Evolutionary conservation across 1,140 invertebrate species (phyloP), one percentile per base, ranked within the genome.

Genomic region (Ostrea edulis): DNA sequence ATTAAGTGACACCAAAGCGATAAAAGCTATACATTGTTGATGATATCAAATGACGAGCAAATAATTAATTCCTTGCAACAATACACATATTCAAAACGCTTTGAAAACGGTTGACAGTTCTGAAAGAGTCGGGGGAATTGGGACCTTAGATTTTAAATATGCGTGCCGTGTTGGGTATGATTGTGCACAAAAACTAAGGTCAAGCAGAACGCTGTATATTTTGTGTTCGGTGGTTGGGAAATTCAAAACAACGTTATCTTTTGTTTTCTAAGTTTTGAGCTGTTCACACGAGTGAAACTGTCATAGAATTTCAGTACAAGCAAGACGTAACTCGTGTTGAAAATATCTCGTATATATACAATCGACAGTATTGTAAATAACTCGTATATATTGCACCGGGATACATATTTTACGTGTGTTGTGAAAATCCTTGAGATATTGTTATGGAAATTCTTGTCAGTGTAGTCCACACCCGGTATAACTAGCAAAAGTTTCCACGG

Each of bases 1-100:
- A 22, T 35, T 25, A 25, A 25, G 29, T 77, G 68, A 77, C 68
- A 77, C 25, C 35, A 12, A 12, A 35, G 14, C 68, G 68, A 77
- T 77, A 77, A 77, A 12, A 77, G 25, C 11, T 12, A 14, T 25
- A 7, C 68, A 25, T 77, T 77, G 68, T 77, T 77, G 29, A 62
- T 62, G 55, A 77, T 25, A 77, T 77, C 68, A 35, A 77, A 14
- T 77, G 68, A 29, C 68, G 68, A 77, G 25, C 29, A 77, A 77
- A 77, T 77, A 25, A 77, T 77, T 77, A 44, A 29, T 77, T 25
- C 22, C 29, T 14, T 77, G 68, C 68, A 77, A 77, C 68, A 77
- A 77, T 77, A 35, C 68, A 35, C 68, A 77, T 77, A 22, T 77
- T 77, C 29, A 25, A 77, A 77, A 77, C 68, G 22, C 25, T 77